phyloP scores from a whole-genome alignment of 2,113 vertebrate genomes.

The Limnothrissa miodon region DNA sequence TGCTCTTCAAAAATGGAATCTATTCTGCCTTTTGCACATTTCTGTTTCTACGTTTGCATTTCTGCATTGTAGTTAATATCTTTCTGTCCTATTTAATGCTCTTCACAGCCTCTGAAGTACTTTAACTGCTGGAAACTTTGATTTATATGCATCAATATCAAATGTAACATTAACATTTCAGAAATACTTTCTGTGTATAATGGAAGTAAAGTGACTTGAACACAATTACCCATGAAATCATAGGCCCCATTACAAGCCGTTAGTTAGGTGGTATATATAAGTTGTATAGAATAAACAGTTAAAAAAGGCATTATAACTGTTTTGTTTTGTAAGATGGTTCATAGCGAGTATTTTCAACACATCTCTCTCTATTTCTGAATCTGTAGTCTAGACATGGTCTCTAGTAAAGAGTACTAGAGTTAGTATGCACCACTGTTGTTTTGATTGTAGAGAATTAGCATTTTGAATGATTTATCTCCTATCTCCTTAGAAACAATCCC shows the following conservation, averaged over 20 bases:
- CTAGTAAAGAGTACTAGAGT: background rate
- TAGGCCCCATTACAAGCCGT: too few species aligned
- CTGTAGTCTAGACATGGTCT: background rate
- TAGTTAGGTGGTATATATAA: too few species aligned
- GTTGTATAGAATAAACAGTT: too few species aligned
- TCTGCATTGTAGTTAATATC: background rate
- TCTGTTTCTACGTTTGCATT: background rate
- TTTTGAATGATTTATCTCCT: too few species aligned
- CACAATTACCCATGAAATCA: too few species aligned
- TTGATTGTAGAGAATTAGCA: too few species aligned
- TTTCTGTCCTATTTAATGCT: background rate
- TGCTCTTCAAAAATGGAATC: background rate
- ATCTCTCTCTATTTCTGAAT: conserved; percentile 5
- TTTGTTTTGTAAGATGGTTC: too few species aligned
- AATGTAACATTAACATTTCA: background rate
- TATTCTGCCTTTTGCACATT: background rate
- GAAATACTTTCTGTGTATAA: background rate
- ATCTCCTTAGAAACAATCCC: too few species aligned
- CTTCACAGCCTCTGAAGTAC: background rate
- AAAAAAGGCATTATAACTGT: too few species aligned
- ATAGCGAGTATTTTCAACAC: too few species aligned
- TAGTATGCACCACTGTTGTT: too few species aligned
- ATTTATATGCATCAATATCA: background rate
- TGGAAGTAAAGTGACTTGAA: too few species aligned
- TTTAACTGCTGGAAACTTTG: background rate